Conservation (phyloP, 2,888 invertebrate species). For the Brachynemurus nebulosus region DNA sequence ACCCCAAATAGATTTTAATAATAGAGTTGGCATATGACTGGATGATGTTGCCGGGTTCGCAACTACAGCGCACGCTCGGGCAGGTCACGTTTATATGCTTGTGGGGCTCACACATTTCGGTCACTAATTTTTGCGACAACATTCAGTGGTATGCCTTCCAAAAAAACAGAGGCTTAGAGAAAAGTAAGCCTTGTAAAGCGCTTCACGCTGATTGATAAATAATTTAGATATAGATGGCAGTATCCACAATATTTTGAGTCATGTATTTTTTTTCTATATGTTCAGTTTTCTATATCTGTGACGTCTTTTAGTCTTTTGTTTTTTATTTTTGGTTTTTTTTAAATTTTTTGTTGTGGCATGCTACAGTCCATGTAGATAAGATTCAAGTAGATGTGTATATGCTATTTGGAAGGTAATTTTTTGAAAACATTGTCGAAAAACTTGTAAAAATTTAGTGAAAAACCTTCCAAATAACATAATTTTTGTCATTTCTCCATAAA, state of each 20-base stretch:
- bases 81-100: slow-evolving; percentile 8
- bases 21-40: slow-evolving; percentile 1
- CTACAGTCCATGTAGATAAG: too few relatives aligned
- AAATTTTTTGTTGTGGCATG: neutral
- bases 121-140: slow-evolving; percentile 13
- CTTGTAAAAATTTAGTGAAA: too few relatives aligned
- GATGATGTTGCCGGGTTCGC: slow-evolving; percentile 4
- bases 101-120: slow-evolving; percentile 8
- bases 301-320: too few relatives aligned
- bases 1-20: too few relatives aligned
- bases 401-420: too few relatives aligned
- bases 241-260: slow-evolving; percentile 1
- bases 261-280: neutral
- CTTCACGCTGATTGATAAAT: slow-evolving; percentile 3
- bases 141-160: slow-evolving; percentile 22
- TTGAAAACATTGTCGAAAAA: too few relatives aligned
- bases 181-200: neutral
- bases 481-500: too few relatives aligned
- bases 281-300: neutral
- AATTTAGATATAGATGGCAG: slow-evolving; percentile 4
- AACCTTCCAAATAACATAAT: too few relatives aligned
- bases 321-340: neutral
- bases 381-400: too few relatives aligned
- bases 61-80: slow-evolving; percentile 3
- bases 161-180: neutral